These are phyloP conservation scores for Brachylomia viminalis DNA, from an alignment of 2,888 invertebrate species.

Conservation along the genomic window DNA sequence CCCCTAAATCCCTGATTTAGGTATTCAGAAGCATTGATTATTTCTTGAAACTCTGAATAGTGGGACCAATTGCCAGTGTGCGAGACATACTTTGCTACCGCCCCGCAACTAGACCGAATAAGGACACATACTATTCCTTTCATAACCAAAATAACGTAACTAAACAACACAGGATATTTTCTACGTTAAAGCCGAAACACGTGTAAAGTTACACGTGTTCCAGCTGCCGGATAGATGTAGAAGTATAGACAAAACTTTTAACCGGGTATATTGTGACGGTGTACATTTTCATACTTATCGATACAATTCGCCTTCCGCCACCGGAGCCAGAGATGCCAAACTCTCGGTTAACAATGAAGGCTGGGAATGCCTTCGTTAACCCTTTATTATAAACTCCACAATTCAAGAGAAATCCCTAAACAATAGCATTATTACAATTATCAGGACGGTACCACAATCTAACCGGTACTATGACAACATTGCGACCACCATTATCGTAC, in stretches of 20 bases:
- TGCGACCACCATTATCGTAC: conserved; percentile 27
- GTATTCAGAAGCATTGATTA: not conserved
- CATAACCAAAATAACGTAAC: not conserved
- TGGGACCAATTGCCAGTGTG: not conserved
- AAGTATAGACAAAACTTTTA: not conserved
- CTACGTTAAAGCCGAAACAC: not conserved
- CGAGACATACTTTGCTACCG: not conserved
- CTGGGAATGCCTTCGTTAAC: not conserved
- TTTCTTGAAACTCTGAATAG: too few relatives aligned
- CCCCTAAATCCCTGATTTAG: too few relatives aligned
- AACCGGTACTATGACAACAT: conserved; percentile 26
- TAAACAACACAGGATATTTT: not conserved
- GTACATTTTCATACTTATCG: not conserved
- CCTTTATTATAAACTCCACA: conserved; percentile 1
- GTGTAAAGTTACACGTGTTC: conserved; percentile 18
- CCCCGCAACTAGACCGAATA: not conserved
- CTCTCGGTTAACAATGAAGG: not conserved
- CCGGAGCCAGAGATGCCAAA: not conserved
- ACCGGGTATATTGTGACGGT: not conserved
- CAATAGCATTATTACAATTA: conserved; percentile 33
- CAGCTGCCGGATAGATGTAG: not conserved
- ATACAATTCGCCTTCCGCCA: not conserved
- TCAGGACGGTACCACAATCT: conserved; percentile 3
- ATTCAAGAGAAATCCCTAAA: conserved; percentile 1
- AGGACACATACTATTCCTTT: not conserved